Evolutionary conservation across 2,113 vertebrate species (phyloP).

Genomic region (Halcyon senegalensis): DNA sequence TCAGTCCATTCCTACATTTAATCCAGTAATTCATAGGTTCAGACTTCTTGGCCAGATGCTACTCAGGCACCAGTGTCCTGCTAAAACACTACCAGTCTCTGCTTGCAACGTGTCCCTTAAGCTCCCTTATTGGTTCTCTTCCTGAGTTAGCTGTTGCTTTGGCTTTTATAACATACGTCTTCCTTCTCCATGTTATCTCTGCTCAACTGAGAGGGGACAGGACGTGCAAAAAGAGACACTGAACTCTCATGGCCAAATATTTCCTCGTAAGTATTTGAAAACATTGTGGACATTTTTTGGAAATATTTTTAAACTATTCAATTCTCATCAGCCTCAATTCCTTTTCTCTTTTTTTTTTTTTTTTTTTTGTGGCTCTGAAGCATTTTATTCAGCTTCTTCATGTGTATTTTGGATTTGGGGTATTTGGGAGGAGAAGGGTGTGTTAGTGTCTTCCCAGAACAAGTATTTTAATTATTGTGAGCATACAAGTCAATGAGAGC

Average conservation of each 20-base stretch:
- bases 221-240: background rate
- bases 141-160: background rate
- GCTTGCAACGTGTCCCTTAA: background rate
- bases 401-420: background rate
- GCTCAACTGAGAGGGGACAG: background rate
- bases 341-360: background rate
- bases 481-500: background rate
- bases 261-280: background rate
- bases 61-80: background rate
- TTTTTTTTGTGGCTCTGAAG: background rate
- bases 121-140: background rate
- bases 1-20: background rate
- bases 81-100: background rate
- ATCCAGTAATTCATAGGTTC: background rate
- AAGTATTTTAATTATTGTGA: background rate
- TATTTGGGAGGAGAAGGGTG: background rate
- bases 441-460: background rate
- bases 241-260: background rate
- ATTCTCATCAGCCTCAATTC: background rate
- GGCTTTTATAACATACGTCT: background rate
- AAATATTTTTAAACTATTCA: background rate
- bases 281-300: background rate
- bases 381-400: background rate
- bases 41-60: background rate
- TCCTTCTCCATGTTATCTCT: background rate